These are phyloP conservation scores for Agriopis leucophaearia DNA, from an alignment of 2,888 invertebrate species.

Conservation along the genomic window DNA sequence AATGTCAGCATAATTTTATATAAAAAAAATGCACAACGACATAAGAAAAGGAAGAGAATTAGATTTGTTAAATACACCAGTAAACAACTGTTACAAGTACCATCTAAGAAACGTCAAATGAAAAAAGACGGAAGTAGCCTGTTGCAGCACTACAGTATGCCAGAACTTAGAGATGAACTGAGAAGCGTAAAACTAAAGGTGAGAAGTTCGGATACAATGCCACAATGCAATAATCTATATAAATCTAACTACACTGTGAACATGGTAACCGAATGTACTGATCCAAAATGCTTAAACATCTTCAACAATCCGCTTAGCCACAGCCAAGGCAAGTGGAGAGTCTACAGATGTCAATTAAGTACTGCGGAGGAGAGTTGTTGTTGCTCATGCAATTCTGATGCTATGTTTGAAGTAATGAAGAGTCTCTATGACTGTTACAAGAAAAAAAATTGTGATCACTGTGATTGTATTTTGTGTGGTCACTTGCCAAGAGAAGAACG, in stretches of 20 bases:
- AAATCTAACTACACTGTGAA: slow-evolving; percentile 47
- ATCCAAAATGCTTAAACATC: slow-evolving; percentile 37
- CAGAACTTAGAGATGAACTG: slow-evolving; percentile 17
- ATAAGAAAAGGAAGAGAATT: slow-evolving; percentile 42
- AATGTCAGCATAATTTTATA: slow-evolving; percentile 43
- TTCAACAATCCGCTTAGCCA: slow-evolving; percentile 39
- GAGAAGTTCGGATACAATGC: slow-evolving; percentile 40
- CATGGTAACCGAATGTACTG: slow-evolving; percentile 40
- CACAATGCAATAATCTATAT: slow-evolving; percentile 33
- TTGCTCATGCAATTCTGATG: slow-evolving; percentile 74
- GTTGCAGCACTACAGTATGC: slow-evolving; percentile 30
- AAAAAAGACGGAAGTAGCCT: slow-evolving; percentile 7
- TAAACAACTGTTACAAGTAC: slow-evolving; percentile 9
- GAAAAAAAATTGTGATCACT: slow-evolving; percentile 71
- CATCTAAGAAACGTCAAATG: neutral
- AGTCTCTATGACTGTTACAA: slow-evolving; percentile 75
- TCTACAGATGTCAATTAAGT: slow-evolving; percentile 64
- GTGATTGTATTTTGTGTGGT: slow-evolving; percentile 71
- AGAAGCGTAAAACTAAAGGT: slow-evolving; percentile 24
- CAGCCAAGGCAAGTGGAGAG: slow-evolving; percentile 37
- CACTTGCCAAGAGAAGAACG: slow-evolving; percentile 56
- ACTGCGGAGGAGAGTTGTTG: slow-evolving; percentile 64
- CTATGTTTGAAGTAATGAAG: slow-evolving; percentile 79
- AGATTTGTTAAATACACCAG: slow-evolving; percentile 32
- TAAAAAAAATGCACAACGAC: slow-evolving; percentile 37